phyloP scores from a whole-genome alignment of 1,140 invertebrate genomes.

The Neodiprion pinetum region DNA sequence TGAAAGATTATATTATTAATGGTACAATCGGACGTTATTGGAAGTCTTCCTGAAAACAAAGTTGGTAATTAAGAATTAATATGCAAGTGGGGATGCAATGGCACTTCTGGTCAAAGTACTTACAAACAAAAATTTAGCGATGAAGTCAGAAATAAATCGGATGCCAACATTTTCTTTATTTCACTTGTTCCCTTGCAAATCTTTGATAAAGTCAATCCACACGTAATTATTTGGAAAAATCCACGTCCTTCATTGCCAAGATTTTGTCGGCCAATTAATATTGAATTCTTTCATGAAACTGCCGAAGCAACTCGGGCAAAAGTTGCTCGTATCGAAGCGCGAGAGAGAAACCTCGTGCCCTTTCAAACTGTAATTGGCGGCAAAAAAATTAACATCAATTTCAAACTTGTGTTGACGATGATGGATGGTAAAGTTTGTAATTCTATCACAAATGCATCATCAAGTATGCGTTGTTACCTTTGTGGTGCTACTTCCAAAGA shows the following conservation, averaged over 20 bases:
- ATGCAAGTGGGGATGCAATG: neutral
- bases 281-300: neutral
- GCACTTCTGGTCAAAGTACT: too few species aligned
- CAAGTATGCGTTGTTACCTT: constrained; percentile 31
- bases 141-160: too few species aligned
- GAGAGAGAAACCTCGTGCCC: constrained; percentile 11
- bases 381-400: neutral
- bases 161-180: too few species aligned
- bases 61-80: neutral
- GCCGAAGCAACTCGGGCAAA: neutral
- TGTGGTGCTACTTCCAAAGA: constrained; percentile 37
- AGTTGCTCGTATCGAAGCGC: neutral
- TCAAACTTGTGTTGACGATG: constrained; percentile 22
- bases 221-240: too few species aligned
- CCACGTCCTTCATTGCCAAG: too few species aligned
- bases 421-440: constrained; percentile 46
- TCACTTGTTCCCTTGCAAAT: too few species aligned
- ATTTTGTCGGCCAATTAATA: too few species aligned
- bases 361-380: neutral
- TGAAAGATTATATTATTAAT: neutral
- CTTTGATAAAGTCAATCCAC: too few species aligned
- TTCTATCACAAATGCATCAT: constrained; percentile 53
- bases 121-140: too few species aligned
- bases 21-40: neutral
- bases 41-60: neutral